Evolutionary conservation across 2,888 invertebrate species (phyloP), one percentile per base, ranked within the genome.

Genomic region (Leucoma salicis): DNA sequence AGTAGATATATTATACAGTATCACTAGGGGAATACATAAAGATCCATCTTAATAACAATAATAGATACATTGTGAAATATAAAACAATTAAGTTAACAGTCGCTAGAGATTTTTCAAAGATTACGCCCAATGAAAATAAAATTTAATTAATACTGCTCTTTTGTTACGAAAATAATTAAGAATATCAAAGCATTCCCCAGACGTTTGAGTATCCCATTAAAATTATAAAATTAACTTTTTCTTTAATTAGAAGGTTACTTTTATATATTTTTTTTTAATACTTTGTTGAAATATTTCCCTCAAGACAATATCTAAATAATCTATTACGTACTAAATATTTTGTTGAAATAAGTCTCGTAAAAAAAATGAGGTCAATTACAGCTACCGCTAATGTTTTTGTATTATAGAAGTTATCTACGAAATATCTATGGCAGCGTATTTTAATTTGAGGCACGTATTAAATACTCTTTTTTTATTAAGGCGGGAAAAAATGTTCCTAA

Each of bases 71-170:
- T 21, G 8, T 1, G 6, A 21, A 21, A 3, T 8, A 21, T 21
- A 21, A 21, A 3, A 21, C 6, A 21, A 21, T 21, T 21, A 2
- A 1, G 21, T 21, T 21, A 21, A 21, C 21, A 21, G 21, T 8
- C 21, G 27, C 27, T 31, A 14, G n/a, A 31, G 14, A 12, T 31
- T 12, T 6, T 14, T 31, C 14, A 31, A 5, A 11, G 50, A 53
- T 49, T 40, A 39, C 24, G 33, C 42, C 38, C 40, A 46, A 54
- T 50, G 46, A 39, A 55, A 29, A 33, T 35, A 41, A 43, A 46
- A 53, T 55, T 53, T 53, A 53, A 53, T 53, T 53, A 55, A 46
- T 42, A 53, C 24, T 43, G 46, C 37, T 39, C 45, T 45, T 53
- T 54, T 46, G 34, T 39, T 50, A 46, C 38, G 32, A 55, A 41